phyloP scores from a whole-genome alignment of 1,140 invertebrate species.

The Drosophila lacteicornis region DNA sequence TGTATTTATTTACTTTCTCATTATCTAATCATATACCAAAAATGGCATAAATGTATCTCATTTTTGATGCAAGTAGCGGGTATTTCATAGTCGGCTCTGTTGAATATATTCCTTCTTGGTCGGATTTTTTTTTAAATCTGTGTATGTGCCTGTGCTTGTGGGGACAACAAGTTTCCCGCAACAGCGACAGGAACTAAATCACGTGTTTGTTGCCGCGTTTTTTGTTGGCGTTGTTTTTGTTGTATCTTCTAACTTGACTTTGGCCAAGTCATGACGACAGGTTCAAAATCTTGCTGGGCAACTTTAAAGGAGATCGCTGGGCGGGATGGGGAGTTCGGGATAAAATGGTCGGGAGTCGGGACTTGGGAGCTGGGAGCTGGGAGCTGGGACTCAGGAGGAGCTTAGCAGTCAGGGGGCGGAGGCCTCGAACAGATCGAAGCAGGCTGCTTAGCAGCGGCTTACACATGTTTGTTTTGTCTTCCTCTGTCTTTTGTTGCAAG shows the following conservation, averaged over 20 bases:
- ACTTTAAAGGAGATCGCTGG: conserved; percentile 60
- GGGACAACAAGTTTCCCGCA: conserved; percentile 73
- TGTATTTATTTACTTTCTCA: too few species aligned
- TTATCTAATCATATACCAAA: too few species aligned
- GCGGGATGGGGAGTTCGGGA: conserved; percentile 5
- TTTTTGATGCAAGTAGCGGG: neutral
- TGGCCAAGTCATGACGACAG: conserved; percentile 83
- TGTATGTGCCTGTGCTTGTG: conserved; percentile 29
- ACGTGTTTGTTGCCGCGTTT: conserved; percentile 61
- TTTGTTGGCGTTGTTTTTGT: conserved; percentile 39
- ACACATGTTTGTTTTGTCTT: conserved; percentile 81
- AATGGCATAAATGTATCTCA: neutral
- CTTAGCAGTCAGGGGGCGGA: neutral
- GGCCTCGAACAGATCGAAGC: conserved; percentile 49
- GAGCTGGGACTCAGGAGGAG: neutral
- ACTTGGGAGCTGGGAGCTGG: neutral
- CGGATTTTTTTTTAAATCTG: neutral
- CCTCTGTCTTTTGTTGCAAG: conserved; percentile 55
- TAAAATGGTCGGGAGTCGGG: neutral
- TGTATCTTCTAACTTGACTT: conserved; percentile 77
- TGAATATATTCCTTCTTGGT: neutral
- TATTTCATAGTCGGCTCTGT: neutral
- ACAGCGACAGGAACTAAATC: conserved; percentile 82
- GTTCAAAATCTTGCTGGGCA: conserved; percentile 79
- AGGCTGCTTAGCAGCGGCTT: conserved; percentile 77